Conservation (phyloP, 2,113 vertebrate species). For the Acrocephalus arundinaceus region DNA sequence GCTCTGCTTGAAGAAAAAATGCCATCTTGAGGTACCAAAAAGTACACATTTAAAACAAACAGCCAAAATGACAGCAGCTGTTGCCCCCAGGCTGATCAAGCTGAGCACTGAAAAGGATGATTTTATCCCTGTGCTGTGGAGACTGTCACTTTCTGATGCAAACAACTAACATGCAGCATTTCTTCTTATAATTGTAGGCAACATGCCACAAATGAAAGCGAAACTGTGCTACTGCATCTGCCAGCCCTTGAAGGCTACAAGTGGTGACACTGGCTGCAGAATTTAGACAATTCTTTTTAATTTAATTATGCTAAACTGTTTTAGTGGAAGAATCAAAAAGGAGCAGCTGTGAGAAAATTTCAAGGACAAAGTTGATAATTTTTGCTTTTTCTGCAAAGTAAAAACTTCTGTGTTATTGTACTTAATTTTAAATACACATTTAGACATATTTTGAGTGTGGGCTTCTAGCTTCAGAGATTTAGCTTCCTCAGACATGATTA, state of each 20-base stretch:
- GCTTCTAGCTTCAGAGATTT: background rate
- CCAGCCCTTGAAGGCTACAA: background rate
- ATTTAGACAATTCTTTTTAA: background rate
- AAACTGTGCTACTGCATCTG: background rate
- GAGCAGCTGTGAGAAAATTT: background rate
- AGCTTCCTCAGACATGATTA: background rate
- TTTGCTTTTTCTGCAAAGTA: background rate
- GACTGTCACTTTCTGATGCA: slow-evolving; percentile 2
- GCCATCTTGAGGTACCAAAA: slow-evolving; percentile 2
- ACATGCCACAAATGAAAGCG: background rate
- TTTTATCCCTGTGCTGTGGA: slow-evolving; percentile 15
- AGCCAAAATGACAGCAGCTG: slow-evolving; percentile 47
- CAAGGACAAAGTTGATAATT: background rate
- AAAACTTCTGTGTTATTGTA: background rate
- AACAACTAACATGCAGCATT: background rate
- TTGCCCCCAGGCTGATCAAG: slow-evolving; percentile 28
- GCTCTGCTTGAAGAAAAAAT: slow-evolving; percentile 11
- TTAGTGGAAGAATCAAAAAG: background rate
- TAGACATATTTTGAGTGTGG: background rate
- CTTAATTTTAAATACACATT: background rate
- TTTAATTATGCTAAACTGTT: background rate
- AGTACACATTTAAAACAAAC: slow-evolving; percentile 4
- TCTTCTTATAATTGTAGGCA: slow-evolving; percentile 42
- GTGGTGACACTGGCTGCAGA: background rate
- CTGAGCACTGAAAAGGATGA: background rate